These are phyloP conservation scores for Dicycla oo DNA, from an alignment of 2,888 invertebrate species.

Conservation along the genomic window DNA sequence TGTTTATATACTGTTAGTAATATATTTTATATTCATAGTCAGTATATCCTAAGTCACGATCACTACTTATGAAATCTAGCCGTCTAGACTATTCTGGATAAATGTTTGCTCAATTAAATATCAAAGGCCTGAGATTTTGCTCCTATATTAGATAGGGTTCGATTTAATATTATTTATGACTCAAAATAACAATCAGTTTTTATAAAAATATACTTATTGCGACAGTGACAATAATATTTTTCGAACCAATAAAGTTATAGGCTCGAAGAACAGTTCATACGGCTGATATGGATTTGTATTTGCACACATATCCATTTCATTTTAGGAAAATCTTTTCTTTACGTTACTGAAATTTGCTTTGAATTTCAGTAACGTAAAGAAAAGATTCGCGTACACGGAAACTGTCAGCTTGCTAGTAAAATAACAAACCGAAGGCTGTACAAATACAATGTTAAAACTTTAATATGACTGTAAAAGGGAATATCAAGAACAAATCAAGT, in stretches of 20 bases:
- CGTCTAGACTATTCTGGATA: conserved; percentile 21
- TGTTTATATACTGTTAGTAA: conserved; percentile 13
- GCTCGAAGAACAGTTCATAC: neutral
- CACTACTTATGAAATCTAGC: conserved; percentile 1
- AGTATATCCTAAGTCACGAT: neutral
- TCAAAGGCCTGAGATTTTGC: neutral
- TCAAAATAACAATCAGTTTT: neutral
- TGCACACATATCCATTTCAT: conserved; percentile 1
- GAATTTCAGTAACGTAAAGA: no score
- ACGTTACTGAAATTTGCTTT: neutral
- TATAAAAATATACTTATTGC: neutral
- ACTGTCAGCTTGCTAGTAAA: conserved; percentile 23
- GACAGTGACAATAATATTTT: neutral
- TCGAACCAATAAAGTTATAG: neutral
- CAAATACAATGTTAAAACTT: conserved; percentile 3
- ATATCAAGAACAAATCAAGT: conserved; percentile 13
- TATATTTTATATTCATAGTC: conserved; percentile 22
- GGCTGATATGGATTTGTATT: conserved; percentile 6
- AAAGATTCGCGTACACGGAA: conserved; percentile 5
- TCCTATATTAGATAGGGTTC: neutral
- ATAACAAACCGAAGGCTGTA: conserved; percentile 19
- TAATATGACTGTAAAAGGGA: neutral
- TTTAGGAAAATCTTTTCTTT: conserved; percentile 19
- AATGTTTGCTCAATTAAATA: conserved; percentile 32
- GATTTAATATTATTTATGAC: neutral